Conservation (phyloP, 2,113 vertebrate species). For the Charadrius vociferus region DNA sequence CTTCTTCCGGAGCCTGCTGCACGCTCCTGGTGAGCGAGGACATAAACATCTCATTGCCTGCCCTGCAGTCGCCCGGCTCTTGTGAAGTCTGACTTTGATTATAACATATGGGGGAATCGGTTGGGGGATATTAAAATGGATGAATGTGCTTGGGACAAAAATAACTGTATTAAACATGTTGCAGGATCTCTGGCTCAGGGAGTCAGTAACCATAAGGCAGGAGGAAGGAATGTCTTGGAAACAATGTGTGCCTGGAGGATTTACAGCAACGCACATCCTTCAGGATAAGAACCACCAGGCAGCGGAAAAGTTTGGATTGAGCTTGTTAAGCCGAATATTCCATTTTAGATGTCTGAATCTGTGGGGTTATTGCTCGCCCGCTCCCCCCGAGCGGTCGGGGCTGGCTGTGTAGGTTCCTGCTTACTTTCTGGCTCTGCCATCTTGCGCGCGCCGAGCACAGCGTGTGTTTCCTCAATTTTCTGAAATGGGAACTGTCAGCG, state of each 20-base stretch:
- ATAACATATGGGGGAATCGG: background rate
- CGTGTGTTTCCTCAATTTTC: background rate
- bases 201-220: background rate
- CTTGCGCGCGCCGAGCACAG: background rate
- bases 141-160: background rate
- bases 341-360: background rate
- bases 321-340: background rate
- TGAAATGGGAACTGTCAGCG: background rate
- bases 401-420: background rate
- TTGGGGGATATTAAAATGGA: background rate
- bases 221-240: background rate
- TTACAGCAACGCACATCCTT: background rate
- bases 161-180: background rate
- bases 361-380: background rate
- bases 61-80: background rate
- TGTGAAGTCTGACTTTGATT: background rate
- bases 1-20: background rate
- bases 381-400: fast-evolving
- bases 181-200: background rate
- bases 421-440: background rate
- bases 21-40: background rate
- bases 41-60: background rate
- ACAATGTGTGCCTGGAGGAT: background rate
- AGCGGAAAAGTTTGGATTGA: background rate
- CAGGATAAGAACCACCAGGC: background rate